phyloP scores from a whole-genome alignment of 1,140 invertebrate genomes.

The Tribolium castaneum region DNA sequence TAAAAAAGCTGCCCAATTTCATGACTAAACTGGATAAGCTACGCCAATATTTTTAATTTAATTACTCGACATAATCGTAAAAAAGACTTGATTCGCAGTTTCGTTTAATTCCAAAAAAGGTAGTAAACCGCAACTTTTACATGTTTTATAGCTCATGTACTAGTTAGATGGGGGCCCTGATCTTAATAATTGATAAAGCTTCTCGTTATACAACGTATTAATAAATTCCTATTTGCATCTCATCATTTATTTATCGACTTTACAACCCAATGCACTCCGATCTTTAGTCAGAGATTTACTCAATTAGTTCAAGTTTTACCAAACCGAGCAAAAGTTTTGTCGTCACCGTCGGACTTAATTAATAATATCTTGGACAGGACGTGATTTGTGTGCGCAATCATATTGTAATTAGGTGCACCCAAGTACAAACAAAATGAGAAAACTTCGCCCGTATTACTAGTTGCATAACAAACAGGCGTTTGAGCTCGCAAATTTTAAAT shows the following conservation, averaged over 20 bases:
- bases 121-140: constrained; percentile 3
- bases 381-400: constrained; percentile 24
- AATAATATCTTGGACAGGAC: constrained; percentile 27
- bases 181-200: not conserved
- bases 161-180: not conserved
- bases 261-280: constrained; percentile 2
- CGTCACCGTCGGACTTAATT: constrained; percentile 16
- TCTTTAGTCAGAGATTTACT: not conserved
- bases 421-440: constrained; percentile 19
- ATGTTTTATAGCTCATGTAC: not conserved
- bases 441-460: constrained; percentile 24
- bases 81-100: constrained; percentile 19
- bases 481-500: not conserved
- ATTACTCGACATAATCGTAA: constrained; percentile 2
- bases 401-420: constrained; percentile 15
- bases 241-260: constrained; percentile 18
- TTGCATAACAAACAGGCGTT: constrained; percentile 14
- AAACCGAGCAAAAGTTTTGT: not conserved
- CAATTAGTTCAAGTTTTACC: not conserved
- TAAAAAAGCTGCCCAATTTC: not conserved
- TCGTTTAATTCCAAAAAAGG: constrained; percentile 22
- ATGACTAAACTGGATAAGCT: constrained; percentile 19
- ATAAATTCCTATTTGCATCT: constrained; percentile 6
- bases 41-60: constrained; percentile 9
- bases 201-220: not conserved